A percentile compares a stretch with the other conserved stretches of the same genome.
phyloP scores from a whole-genome alignment of 2,113 vertebrate species.

The Willisornis vidua region DNA sequence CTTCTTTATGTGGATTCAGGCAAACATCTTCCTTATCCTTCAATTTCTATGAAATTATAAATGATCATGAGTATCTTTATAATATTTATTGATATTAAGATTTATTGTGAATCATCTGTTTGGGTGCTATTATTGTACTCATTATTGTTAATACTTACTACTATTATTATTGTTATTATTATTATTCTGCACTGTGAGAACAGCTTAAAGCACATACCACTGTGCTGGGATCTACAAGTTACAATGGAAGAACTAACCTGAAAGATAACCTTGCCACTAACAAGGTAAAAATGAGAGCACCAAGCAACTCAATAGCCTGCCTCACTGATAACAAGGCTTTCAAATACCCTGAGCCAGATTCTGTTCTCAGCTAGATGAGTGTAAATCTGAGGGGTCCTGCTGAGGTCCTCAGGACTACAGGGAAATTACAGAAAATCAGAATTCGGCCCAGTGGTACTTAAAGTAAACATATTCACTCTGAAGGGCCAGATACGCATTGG shows the following conservation, averaged over 20 bases:
- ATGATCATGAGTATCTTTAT: neutral
- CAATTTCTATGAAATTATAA: neutral
- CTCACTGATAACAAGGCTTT: conserved; percentile 44
- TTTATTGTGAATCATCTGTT: neutral
- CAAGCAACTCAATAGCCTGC: neutral
- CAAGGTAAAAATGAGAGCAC: conserved; percentile 56
- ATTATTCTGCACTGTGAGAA: neutral
- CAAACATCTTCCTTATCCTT: neutral
- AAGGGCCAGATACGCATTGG: neutral
- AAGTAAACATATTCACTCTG: neutral
- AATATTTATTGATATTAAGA: neutral
- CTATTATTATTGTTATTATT: neutral
- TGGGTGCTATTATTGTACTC: neutral
- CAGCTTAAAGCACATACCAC: neutral
- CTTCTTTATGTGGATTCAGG: neutral
- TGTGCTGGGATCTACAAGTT: conserved; percentile 24
- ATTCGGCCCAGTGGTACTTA: neutral
- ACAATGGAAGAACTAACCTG: neutral
- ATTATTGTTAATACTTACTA: neutral
- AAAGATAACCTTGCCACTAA: conserved; percentile 63
- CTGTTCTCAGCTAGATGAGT: neutral
- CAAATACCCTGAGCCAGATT: conserved; percentile 32
- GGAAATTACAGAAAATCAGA: conserved; percentile 47
- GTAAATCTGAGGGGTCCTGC: conserved; percentile 38
- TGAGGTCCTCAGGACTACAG: conserved; percentile 15